Conservation (phyloP, 2,888 invertebrate genomes). For the Cyclophora punctaria region DNA sequence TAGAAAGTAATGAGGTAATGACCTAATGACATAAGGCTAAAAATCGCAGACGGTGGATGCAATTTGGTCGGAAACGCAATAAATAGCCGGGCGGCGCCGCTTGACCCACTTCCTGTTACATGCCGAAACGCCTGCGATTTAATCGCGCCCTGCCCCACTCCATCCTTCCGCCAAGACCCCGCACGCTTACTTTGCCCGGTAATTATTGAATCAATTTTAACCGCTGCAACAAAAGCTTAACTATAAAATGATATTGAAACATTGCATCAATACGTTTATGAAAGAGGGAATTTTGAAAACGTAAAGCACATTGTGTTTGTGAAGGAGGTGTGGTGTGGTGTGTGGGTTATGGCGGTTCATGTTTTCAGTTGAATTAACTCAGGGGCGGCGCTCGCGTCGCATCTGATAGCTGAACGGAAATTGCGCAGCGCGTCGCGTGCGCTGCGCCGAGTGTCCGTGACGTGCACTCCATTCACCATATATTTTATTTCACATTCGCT, state of each 20-base stretch:
- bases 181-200: constrained; percentile 62
- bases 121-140: constrained; percentile 72
- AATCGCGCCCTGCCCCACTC: constrained; percentile 64
- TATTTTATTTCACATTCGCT: constrained; percentile 54
- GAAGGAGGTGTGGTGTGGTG: not conserved
- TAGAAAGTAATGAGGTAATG: too few species aligned
- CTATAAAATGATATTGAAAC: too few species aligned
- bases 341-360: constrained; percentile 20
- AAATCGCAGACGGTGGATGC: constrained; percentile 50
- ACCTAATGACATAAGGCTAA: too few species aligned
- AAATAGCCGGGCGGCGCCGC: constrained; percentile 67
- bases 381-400: constrained; percentile 48
- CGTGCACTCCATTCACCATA: constrained; percentile 51
- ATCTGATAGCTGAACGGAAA: constrained; percentile 68
- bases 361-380: constrained; percentile 43
- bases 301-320: too few species aligned
- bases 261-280: too few species aligned
- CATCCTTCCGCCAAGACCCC: constrained; percentile 60
- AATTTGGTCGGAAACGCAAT: constrained; percentile 67
- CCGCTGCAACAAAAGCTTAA: constrained; percentile 32
- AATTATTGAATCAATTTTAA: constrained; percentile 67
- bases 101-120: constrained; percentile 73
- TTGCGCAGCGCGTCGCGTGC: constrained; percentile 65
- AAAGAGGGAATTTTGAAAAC: too few species aligned
- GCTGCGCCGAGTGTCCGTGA: constrained; percentile 55